Conservation (phyloP, 2,797 vertebrate species). For the Bradypodion pumilum region DNA sequence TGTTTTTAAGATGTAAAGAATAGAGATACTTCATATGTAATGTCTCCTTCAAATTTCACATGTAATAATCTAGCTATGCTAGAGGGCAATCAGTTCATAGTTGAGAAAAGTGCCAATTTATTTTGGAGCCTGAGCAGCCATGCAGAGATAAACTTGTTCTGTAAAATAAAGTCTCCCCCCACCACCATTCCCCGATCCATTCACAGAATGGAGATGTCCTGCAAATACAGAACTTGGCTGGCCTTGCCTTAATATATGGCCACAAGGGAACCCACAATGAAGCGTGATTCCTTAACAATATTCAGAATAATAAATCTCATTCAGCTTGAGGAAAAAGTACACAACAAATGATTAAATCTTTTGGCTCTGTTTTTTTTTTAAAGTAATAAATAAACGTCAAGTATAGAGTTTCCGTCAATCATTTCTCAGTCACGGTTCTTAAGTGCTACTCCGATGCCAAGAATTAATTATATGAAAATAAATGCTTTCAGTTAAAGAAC, state of each 20-base stretch:
- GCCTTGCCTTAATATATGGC: neutral
- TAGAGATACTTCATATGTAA: neutral
- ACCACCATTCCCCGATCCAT: neutral
- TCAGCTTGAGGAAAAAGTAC: conserved; percentile 45
- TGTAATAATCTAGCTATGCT: neutral
- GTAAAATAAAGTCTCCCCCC: neutral
- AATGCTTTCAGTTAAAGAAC: conserved; percentile 69
- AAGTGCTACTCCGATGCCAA: conserved; percentile 68
- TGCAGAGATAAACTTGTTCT: neutral
- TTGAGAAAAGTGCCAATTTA: neutral
- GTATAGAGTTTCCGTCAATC: conserved; percentile 68
- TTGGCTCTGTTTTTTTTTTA: conserved; percentile 57
- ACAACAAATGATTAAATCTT: conserved; percentile 61
- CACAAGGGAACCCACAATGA: conserved; percentile 22
- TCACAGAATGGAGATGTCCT: neutral
- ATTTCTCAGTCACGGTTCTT: conserved; percentile 70
- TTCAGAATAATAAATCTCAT: conserved; percentile 39
- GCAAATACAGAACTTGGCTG: neutral
- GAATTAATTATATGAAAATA: conserved; percentile 76
- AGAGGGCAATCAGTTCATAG: neutral
- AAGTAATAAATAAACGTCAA: conserved; percentile 68
- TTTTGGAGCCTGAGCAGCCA: neutral
- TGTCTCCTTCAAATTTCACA: too few species aligned
- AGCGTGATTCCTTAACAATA: conserved; percentile 40
- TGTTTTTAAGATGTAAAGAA: neutral